Conservation (phyloP, 2,113 vertebrate species). For the Gorilla gorilla region DNA sequence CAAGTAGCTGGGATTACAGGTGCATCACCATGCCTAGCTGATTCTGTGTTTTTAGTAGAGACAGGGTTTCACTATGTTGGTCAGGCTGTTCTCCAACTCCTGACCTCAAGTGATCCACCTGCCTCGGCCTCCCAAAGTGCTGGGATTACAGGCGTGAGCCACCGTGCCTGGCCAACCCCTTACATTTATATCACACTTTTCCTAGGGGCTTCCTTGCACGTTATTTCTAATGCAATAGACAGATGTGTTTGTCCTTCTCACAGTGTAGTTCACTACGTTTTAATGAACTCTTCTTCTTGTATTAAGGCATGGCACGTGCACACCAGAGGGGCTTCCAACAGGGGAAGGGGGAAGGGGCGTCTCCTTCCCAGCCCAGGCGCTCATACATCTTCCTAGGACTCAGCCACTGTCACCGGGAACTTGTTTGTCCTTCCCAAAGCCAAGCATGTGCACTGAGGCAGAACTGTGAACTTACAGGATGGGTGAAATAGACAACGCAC, state of each 20-base stretch:
- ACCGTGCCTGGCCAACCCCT: no score
- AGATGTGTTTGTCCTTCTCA: neutral
- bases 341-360: accelerated
- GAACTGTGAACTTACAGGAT: neutral
- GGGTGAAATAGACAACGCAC: no score
- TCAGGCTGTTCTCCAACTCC: no score
- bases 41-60: no score
- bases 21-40: no score
- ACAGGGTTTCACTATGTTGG: no score
- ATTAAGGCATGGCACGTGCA: accelerated
- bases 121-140: no score
- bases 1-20: no score
- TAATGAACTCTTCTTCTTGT: neutral
- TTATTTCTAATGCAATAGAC: accelerated
- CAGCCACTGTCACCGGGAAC: no score
- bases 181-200: accelerated
- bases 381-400: accelerated
- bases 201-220: accelerated
- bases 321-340: accelerated
- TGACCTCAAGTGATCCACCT: no score
- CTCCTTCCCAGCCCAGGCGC: accelerated
- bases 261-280: neutral
- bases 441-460: no score
- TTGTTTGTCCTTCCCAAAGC: neutral
- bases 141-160: no score